Evolutionary conservation across 2,797 vertebrate species (phyloP).

Genomic region (Crocidura indochinensis): DNA sequence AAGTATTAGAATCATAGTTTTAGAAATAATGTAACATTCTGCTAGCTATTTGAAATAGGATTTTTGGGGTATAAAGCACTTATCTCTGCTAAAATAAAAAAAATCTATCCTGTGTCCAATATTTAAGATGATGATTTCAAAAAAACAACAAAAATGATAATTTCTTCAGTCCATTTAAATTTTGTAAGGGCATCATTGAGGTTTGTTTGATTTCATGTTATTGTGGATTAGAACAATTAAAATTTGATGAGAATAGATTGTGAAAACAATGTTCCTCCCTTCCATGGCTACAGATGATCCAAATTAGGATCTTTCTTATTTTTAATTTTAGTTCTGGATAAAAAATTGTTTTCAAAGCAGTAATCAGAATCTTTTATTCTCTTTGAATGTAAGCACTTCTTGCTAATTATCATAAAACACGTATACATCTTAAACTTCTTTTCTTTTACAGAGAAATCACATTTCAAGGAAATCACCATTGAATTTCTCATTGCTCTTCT

Average conservation of each 20-base stretch:
- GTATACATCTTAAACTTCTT: slow-evolving; percentile 63
- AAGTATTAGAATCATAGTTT: slow-evolving; percentile 18
- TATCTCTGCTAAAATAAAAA: slow-evolving; percentile 64
- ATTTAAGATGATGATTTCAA: slow-evolving; percentile 71
- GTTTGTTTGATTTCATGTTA: slow-evolving; percentile 77
- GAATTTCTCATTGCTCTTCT: slow-evolving; percentile 50
- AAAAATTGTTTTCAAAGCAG: slow-evolving; percentile 75
- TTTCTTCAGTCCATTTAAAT: slow-evolving; percentile 64
- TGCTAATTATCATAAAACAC: slow-evolving; percentile 75
- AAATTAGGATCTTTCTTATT: slow-evolving; percentile 76
- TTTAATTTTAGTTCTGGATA: slow-evolving; percentile 70
- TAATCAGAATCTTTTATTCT: slow-evolving; percentile 84
- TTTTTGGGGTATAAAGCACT: slow-evolving; percentile 50
- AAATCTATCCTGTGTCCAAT: slow-evolving; percentile 57
- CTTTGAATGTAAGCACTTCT: slow-evolving; percentile 72
- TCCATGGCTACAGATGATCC: slow-evolving; percentile 59
- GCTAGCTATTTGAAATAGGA: slow-evolving; percentile 3
- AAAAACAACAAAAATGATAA: slow-evolving; percentile 56
- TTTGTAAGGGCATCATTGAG: slow-evolving; percentile 54
- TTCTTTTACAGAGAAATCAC: slow-evolving; percentile 66
- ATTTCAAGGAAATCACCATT: slow-evolving; percentile 51
- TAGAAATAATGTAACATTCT: slow-evolving; percentile 22
- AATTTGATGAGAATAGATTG: slow-evolving; percentile 77
- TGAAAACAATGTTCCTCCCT: slow-evolving; percentile 65
- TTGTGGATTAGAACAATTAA: slow-evolving; percentile 79